Percentiles rank a stretch among this genome's conserved stretches.
Evolutionary conservation across 2,888 invertebrate species (phyloP).

Genomic region (Rhamnusium bicolor): DNA sequence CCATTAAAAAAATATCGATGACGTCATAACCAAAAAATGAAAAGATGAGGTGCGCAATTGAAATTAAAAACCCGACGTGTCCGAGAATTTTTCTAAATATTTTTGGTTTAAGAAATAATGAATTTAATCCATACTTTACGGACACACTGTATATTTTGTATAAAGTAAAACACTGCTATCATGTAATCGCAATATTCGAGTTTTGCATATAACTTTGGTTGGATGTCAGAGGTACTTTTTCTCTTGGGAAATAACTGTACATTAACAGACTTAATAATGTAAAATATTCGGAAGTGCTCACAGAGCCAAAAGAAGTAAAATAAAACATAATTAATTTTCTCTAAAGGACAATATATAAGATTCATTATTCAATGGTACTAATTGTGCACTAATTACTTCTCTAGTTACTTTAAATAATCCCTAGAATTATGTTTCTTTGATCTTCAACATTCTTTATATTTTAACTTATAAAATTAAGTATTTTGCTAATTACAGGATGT

Average conservation of each 20-base stretch:
- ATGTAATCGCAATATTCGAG: background rate
- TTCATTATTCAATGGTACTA: background rate
- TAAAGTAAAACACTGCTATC: background rate
- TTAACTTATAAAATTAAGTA: background rate
- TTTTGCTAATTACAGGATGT: background rate
- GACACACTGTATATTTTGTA: too few species aligned
- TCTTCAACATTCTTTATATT: background rate
- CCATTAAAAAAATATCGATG: too few species aligned
- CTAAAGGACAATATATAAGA: background rate
- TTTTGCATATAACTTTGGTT: background rate
- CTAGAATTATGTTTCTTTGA: background rate
- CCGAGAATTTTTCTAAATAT: too few species aligned
- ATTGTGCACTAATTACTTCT: slow-evolving; percentile 1
- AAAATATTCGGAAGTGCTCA: background rate
- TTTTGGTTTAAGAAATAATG: too few species aligned
- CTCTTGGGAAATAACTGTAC: background rate
- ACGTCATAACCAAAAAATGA: too few species aligned
- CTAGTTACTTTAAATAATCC: slow-evolving; percentile 3
- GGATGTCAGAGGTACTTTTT: background rate
- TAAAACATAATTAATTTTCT: background rate
- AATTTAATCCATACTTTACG: too few species aligned
- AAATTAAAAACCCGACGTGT: too few species aligned
- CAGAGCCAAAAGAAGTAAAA: background rate
- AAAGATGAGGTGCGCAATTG: too few species aligned
- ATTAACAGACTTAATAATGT: background rate